phyloP scores from a whole-genome alignment of 2,888 invertebrate genomes.

The Anticlea derivata region DNA sequence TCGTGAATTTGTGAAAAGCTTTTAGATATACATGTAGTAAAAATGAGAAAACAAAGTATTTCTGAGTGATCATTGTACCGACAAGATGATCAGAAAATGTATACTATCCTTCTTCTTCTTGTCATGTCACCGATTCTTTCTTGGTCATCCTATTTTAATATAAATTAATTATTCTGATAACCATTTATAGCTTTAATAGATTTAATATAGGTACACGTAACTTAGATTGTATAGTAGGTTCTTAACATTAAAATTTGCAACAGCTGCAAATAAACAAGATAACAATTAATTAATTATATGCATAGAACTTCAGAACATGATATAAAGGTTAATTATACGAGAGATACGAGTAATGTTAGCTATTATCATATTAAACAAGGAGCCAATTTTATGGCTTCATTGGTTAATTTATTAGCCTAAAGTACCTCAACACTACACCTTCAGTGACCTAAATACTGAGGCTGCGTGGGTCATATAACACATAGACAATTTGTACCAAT shows the following conservation, averaged over 20 bases:
- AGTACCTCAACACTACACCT: conserved; percentile 52
- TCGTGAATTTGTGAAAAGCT: too few species aligned
- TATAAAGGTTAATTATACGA: conserved; percentile 6
- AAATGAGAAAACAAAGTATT: too few species aligned
- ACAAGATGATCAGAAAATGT: too few species aligned
- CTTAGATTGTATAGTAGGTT: neutral
- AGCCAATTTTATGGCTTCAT: conserved; percentile 44
- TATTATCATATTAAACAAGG: conserved; percentile 43
- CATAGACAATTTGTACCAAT: too few species aligned
- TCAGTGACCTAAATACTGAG: conserved; percentile 60
- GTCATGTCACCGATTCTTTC: too few species aligned
- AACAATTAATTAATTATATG: conserved; percentile 19
- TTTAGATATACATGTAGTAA: too few species aligned
- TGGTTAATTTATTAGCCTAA: conserved; percentile 46
- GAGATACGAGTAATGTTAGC: conserved; percentile 36
- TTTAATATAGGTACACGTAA: too few species aligned
- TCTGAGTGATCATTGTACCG: too few species aligned
- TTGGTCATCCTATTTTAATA: too few species aligned
- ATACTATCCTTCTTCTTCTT: too few species aligned
- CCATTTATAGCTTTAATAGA: too few species aligned
- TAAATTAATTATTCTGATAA: too few species aligned
- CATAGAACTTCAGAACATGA: conserved; percentile 6
- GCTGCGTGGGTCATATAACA: conserved; percentile 50
- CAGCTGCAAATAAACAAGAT: conserved; percentile 8
- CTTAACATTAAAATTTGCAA: neutral